Conservation (phyloP, 2,797 vertebrate species). For the Myiothlypis coronata region DNA sequence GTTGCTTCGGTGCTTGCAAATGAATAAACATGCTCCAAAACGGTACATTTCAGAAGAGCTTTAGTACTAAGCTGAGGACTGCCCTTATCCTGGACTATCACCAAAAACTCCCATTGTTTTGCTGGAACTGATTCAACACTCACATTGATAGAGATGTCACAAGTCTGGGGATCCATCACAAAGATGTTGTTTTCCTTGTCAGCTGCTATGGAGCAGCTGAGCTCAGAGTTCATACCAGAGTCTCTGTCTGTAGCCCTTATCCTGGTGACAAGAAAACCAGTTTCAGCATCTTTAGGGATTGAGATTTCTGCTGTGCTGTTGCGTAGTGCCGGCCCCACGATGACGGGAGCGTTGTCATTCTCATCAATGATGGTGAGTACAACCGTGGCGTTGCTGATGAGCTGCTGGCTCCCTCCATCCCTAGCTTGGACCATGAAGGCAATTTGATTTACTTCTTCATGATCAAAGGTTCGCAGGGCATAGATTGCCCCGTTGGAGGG, state of each 20-base stretch:
- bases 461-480: constrained; percentile 90
- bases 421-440: constrained; percentile 88
- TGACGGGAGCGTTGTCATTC: constrained; percentile 91
- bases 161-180: constrained; percentile 87
- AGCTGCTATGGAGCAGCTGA: constrained; percentile 85
- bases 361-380: constrained; percentile 91
- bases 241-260: constrained; percentile 90
- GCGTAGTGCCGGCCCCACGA: constrained; percentile 83
- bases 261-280: constrained; percentile 83
- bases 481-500: constrained; percentile 94
- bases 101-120: constrained; percentile 84
- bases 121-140: constrained; percentile 82
- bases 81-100: constrained; percentile 91
- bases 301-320: constrained; percentile 89
- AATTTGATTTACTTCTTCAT: constrained; percentile 90
- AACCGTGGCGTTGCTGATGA: constrained; percentile 87
- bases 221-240: constrained; percentile 90
- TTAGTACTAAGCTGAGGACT: constrained; percentile 83
- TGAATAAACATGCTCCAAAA: constrained; percentile 82
- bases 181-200: constrained; percentile 90
- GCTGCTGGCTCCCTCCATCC: constrained; percentile 84
- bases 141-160: constrained; percentile 89
- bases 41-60: constrained; percentile 81
- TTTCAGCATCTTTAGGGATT: constrained; percentile 86
- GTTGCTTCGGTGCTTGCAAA: constrained; percentile 80